Percentiles rank a stretch among this genome's conserved stretches.
Evolutionary conservation across 2,797 vertebrate species (phyloP).

Genomic region (Muscicapa comitata): DNA sequence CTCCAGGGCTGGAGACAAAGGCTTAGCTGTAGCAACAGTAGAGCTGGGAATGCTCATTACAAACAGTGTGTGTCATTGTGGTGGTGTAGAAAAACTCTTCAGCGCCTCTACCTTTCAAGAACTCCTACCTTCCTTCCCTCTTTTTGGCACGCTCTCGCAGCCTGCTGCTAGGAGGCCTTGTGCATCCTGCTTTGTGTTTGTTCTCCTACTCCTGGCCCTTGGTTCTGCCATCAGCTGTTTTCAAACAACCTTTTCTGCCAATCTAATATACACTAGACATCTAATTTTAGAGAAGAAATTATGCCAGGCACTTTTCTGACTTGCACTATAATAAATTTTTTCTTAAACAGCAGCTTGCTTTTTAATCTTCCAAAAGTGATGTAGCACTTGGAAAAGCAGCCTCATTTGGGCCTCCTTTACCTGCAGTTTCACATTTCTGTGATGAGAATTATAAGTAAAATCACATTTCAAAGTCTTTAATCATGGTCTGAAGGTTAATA

Average conservation of each 20-base stretch:
- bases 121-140: not conserved
- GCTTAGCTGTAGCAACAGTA: not conserved
- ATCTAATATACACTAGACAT: not conserved
- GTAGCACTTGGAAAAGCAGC: not conserved
- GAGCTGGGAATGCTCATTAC: not conserved
- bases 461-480: not conserved
- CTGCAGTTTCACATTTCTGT: not conserved
- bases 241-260: not conserved
- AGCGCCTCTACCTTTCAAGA: not conserved
- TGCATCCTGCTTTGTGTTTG: not conserved
- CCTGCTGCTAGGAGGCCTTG: not conserved
- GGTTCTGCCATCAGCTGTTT: not conserved
- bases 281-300: constrained; percentile 23
- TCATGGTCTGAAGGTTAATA: not conserved
- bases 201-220: not conserved
- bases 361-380: constrained; percentile 43
- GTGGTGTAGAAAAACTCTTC: not conserved
- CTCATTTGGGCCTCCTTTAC: not conserved
- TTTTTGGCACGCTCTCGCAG: not conserved
- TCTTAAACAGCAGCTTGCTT: constrained; percentile 9
- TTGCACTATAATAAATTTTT: not conserved
- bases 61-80: not conserved
- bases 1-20: rapidly evolving
- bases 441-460: not conserved
- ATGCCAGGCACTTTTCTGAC: constrained; percentile 19